Conservation (phyloP, 2,113 vertebrate genomes). For the Pipra filicauda region DNA sequence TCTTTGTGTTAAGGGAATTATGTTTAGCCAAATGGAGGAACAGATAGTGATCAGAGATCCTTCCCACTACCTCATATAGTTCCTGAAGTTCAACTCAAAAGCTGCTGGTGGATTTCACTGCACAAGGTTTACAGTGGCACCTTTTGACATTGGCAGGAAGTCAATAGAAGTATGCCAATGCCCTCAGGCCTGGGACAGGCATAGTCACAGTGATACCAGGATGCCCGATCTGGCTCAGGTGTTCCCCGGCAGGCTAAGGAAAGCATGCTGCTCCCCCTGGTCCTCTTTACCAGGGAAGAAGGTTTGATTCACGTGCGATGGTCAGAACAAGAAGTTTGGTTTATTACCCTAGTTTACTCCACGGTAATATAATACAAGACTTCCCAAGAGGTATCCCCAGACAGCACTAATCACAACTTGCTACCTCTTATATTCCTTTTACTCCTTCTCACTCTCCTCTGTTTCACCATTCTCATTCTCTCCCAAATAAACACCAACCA, state of each 20-base stretch:
- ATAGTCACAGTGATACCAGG: neutral
- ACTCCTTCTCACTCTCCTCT: neutral
- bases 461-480: neutral
- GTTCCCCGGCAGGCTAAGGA: neutral
- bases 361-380: neutral
- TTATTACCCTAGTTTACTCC: neutral
- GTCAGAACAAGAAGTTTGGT: neutral
- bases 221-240: neutral
- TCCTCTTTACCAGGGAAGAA: neutral
- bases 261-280: neutral
- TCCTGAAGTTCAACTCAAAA: neutral
- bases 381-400: neutral
- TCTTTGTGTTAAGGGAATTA: neutral
- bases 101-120: neutral
- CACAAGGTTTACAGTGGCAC: neutral
- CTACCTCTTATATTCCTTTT: neutral
- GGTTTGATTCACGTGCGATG: neutral
- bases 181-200: neutral
- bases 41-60: neutral
- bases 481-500: neutral
- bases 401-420: neutral
- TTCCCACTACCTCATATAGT: neutral
- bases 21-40: neutral
- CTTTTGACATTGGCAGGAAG: neutral
- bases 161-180: neutral